Percentiles rank a stretch among this genome's conserved stretches.
Evolutionary conservation across 1,140 invertebrate species (phyloP).

Genomic region (Elymnias hypermnestra): DNA sequence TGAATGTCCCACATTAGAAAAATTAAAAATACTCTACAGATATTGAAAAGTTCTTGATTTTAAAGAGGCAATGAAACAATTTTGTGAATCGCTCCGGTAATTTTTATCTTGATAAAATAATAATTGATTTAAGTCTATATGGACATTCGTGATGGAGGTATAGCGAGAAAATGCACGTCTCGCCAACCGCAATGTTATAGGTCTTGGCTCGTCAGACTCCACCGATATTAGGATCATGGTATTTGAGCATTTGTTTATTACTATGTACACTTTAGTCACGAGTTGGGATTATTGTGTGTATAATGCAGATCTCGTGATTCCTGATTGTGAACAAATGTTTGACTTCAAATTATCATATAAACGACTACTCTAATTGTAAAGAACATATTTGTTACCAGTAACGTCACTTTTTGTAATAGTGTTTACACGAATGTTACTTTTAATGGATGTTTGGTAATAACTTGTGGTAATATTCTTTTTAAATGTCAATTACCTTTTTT

Average conservation of each 20-base stretch:
- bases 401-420: constrained; percentile 15
- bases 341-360: constrained; percentile 10
- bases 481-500: no score
- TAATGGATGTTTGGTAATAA: background rate
- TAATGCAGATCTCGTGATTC: constrained; percentile 12
- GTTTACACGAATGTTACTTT: no score
- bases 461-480: background rate
- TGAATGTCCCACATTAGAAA: no score
- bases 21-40: no score
- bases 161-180: constrained; percentile 17
- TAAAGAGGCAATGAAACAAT: no score
- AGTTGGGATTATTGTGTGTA: constrained; percentile 3
- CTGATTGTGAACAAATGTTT: constrained; percentile 9
- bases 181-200: constrained; percentile 17
- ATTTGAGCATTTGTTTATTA: background rate
- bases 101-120: no score
- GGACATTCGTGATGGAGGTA: constrained; percentile 5
- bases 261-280: constrained; percentile 5
- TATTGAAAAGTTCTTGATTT: no score
- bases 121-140: background rate
- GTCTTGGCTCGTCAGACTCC: constrained; percentile 11
- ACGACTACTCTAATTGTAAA: constrained; percentile 6
- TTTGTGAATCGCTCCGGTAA: no score
- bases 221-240: background rate
- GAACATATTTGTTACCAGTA: background rate